These are phyloP conservation scores for Eupristina koningsbergeri DNA, from an alignment of 1,140 invertebrate species.

Conservation along the genomic window DNA sequence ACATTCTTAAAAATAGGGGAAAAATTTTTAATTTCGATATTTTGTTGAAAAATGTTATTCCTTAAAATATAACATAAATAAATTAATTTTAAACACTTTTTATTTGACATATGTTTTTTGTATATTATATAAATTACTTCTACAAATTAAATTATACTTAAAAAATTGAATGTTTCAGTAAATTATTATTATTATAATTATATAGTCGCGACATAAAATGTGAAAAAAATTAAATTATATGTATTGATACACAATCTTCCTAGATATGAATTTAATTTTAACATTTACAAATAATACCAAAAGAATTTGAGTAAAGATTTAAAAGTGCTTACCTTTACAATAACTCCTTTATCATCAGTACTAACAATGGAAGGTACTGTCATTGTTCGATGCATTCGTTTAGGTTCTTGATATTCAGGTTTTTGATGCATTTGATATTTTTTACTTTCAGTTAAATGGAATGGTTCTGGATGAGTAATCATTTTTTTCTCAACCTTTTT, in stretches of 20 bases:
- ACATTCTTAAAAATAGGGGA: neutral
- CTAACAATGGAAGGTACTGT: conserved; percentile 46
- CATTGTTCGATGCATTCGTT: conserved; percentile 43
- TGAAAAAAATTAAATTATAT: too few species aligned
- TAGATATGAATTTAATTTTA: neutral
- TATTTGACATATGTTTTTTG: too few species aligned
- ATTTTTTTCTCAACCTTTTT: conserved; percentile 62
- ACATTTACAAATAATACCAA: neutral
- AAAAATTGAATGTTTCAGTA: too few species aligned
- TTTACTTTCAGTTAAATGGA: conserved; percentile 60
- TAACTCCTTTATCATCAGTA: conserved; percentile 34
- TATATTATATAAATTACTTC: too few species aligned
- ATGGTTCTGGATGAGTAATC: conserved; percentile 60
- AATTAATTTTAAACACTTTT: too few species aligned
- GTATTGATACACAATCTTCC: too few species aligned
- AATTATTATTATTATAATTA: too few species aligned
- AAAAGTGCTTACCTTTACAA: conserved; percentile 43
- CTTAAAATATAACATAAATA: too few species aligned
- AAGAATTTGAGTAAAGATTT: conserved; percentile 22
- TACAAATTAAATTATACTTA: too few species aligned
- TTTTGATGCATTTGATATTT: conserved; percentile 48
- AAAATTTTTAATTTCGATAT: too few species aligned
- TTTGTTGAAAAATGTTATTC: too few species aligned
- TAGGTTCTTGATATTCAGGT: conserved; percentile 35
- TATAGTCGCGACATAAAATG: too few species aligned